Base-by-base conservation (phyloP, 2,797 vertebrate genomes). In the Sciurus carolinensis region DNA sequence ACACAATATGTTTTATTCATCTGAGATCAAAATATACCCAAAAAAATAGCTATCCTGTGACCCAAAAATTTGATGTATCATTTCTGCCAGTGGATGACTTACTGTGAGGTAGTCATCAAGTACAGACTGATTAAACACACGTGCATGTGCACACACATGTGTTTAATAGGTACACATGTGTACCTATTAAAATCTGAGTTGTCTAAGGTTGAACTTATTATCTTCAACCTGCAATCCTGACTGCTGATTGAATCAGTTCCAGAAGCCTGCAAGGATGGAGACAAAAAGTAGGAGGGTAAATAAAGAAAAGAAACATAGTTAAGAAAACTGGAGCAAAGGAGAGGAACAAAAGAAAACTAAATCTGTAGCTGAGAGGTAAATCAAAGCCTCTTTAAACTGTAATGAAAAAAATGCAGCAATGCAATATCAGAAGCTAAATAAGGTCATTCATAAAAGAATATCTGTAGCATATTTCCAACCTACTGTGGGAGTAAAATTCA, bases 401-500 rank as follows among this genome's bases (percentile, higher is more conserved):
- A 97, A 97, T 94, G 39, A 95, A 95, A 96, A 47, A 97, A 88
- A 87, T 69, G 87, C 15, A 98, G 87, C 98, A 98, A 97, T 79
- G 94, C 79, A 96, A 77, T 93, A 92, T 62, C 44, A 97, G 79
- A 97, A 96, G 50, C 97, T 97, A 97, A 98, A 97, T 62, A 97
- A 98, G 98, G 97, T 97, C 64, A 98, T 98, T 97, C 97, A 91
- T 96, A 98, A 97, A 54, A 98, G 79, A 98, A 84, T 98, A 97
- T 97, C 95, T 98, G 89, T 93, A 97, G 90, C 86, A 87, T 96
- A 98, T 97, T 98, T 98, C 83, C 88, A 98, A 97, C 66, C 69
- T 92, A 95, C 71, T 90, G 87, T 92, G 91, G 95, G 39, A 97
- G 69, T 97, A 96, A 98, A 98, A 98, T 94, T 98, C 97, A 99